Base-by-base conservation (phyloP, 2,797 vertebrate genomes). In the Buceros bicornis region DNA sequence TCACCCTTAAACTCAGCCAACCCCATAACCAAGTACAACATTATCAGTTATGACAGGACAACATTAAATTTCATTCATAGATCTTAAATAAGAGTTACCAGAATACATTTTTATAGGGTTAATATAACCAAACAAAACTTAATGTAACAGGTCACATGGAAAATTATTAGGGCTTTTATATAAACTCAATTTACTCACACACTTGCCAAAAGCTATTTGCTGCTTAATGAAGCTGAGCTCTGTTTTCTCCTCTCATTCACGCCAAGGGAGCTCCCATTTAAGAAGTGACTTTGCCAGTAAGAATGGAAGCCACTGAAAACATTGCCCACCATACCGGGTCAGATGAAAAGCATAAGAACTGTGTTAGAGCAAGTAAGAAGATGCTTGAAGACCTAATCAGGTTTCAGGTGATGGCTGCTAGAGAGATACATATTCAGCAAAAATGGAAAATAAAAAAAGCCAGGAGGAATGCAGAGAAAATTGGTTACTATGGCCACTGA, bases 91-190 rank as follows among this genome's bases (percentile, higher is more conserved):
- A 58, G 20, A 61, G 40, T 58, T 10, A 83, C 29, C 42, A 76
- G 42, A 88, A 86, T 54, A 71, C 13, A 40, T 67, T 90, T 21
- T 86, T 67, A 71, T 2, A 54, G 42, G 8, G 12, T 60, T 72
- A 94, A 95, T 73, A 92, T 54, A 93, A 88, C 8, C 10, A 90
- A 82, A 37, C 21, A 64, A 87, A 90, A 79, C 16, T 54, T 82
- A 79, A 82, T 26, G 6, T 57, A 91, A 58, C 29, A 81, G 80
- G 54, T 86, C 85, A 94, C 8, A 24, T 19, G 43, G 54, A 94
- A 96, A 90, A 92, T 61, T 9, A 82, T 79, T 76, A 89, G 42
- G 74, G 51, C 21, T 95, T 96, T 94, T 54, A 88, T 33, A 92
- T 70, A 90, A 87, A 90, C 51, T 81, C 5, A 2, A 54, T 79